Evolutionary conservation across 1,140 invertebrate genomes (phyloP), one percentile per base, ranked within the genome.

Genomic region (Uloborus diversus): DNA sequence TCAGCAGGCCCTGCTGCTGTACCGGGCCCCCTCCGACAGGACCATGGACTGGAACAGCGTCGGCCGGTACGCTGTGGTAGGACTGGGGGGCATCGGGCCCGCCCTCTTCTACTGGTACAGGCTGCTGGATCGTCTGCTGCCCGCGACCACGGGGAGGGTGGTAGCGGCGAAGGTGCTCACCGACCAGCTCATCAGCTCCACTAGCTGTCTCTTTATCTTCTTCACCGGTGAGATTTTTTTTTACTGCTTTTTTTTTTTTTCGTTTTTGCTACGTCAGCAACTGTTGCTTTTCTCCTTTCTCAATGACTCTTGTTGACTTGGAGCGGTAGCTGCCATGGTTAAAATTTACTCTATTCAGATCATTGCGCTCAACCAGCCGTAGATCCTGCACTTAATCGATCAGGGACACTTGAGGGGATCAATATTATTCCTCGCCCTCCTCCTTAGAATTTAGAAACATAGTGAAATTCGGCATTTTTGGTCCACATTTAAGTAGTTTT

Each of bases 181-280:
- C n/a, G 94, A 95, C 84, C 93, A 94, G 86, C 92, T 94, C 83
- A 69, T 93, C 2, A 88, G 94, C 82, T 94, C 93, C 2, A 93
- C 93, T 1, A 88, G 89, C 11, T 85, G 94, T 30, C 84, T 94
- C 17, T 88, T 89, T 0, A 84, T 91, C 1, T 94, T 94, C 84
- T 94, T 91, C 85, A 89, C 90, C 3, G 89, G 92, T 93, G 84
- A 88, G 89, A 88, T 42, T 59, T 59, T 20, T 25, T 25, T 28
- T 28, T 59, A 4, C 4, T 4, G 17, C n/a, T 4, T 53, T n/a
- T n/a, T n/a, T 53, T 7, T 53, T 53, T 53, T 4, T 53, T 53
- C n/a, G n/a, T n/a, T n/a, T n/a, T n/a, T n/a, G n/a, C n/a, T n/a
- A n/a, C n/a, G n/a, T n/a, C n/a, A n/a, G n/a, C n/a, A n/a, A n/a